Base-by-base conservation (phyloP, 2,888 invertebrate species). In the Sisyra terminalis region DNA sequence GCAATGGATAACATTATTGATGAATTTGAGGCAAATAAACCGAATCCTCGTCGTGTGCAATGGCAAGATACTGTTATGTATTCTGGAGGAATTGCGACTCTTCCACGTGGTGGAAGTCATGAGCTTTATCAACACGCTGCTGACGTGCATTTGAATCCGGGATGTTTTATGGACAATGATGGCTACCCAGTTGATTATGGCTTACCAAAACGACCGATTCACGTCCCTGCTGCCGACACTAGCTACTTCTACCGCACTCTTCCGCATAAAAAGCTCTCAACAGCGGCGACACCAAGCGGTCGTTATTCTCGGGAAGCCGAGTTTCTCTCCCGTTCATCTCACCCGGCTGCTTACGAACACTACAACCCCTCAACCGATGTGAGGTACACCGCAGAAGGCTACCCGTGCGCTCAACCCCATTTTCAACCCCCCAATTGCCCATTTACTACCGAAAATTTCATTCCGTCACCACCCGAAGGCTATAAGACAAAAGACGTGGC, bases 151-250 rank as follows among this genome's bases (percentile, higher is more conserved):
- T 63, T 82, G 41, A 79, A 78, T 57, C 80, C 81, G 1, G 76
- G 78, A n/a, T 77, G 76, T 54, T 80, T 84, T 56, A 63, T 83
- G 50, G 80, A 81, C 50, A 73, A 73, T 49, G 85, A 86, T 48
- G 84, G 79, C n/a, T 79, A 80, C 55, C 85, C 85, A 6, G 69
- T 81, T 46, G 82, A 83, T 57, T 83, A 78, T 52, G 82, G 82
- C 14, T 63, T 83, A 36, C 81, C 82, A 1, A 81, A 80, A 55
- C 60, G 67, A 44, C 60, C 65, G 17, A 50, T 51, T 31, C 44
- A 40, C 15, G 32, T 40, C 15, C 51, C 55, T n/a, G 53, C 54
- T 50, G 24, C 36, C 24, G 29, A 45, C 49, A 42, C 50, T 47
- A 50, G 29, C 48, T 67, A 65, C 50, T 79, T 75, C 57, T 85